Evolutionary conservation across 2,797 vertebrate species (phyloP), one percentile per base, ranked within the genome.

Genomic region (Tragopan temminckii): DNA sequence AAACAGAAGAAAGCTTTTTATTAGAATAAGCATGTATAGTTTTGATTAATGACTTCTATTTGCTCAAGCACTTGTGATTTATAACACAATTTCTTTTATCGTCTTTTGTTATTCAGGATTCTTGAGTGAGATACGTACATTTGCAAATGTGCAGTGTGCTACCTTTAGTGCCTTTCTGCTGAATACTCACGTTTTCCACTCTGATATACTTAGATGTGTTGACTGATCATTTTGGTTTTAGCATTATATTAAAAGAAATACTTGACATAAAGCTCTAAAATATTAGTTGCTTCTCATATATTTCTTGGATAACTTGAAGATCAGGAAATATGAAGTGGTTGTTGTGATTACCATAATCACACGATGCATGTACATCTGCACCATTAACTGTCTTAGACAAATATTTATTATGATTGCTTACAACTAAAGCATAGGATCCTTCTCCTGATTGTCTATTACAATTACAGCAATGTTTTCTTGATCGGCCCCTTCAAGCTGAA

Each of bases 31-130:
- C 68, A 31, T 1, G 17, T 53, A 23, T 43, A 58, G 11, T 58
- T 91, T 62, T 62, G 78, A 92, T 90, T 90, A 91, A 95, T 91
- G 57, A 58, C 48, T 91, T 90, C 40, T 70, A 48, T 91, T 95
- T 90, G 67, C 36, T 85, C 23, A 53, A 61, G 64, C 27, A 48
- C 20, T 74, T 90, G 66, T 95, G 84, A 89, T 93, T 95, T 91
- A 87, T 87, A 48, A 74, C 24, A 35, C 45, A 77, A 70, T 90
- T 91, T 90, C 36, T 61, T 40, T 61, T 40, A 29, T 61, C 68
- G 38, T 85, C 67, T 46, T 83, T 87, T 62, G 53, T 86, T 80
- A 70, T 77, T 62, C 50, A 1, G 5, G 53, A 38, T 80, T 93
- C 33, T 63, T 94, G 42, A 59, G 42, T 55, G 57, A 33, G 35